Percentiles rank a stretch among this genome's conserved stretches.
Evolutionary conservation across 2,888 invertebrate genomes (phyloP).

Genomic region (Oithona nana): DNA sequence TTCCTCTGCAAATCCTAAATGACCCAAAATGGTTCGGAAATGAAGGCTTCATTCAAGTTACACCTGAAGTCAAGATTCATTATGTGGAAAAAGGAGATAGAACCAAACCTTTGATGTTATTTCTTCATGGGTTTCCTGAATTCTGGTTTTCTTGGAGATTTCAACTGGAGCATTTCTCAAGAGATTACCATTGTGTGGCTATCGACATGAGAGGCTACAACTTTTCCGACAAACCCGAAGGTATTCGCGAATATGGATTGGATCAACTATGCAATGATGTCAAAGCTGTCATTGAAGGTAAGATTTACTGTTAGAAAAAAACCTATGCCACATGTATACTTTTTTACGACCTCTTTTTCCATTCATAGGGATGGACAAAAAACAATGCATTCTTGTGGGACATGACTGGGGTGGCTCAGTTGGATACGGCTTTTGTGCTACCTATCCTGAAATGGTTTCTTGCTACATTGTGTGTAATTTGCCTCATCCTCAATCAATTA

Average conservation of each 20-base stretch:
- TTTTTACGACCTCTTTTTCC: too few relatives aligned
- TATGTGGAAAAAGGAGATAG: constrained; percentile 46
- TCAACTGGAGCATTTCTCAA: constrained; percentile 44
- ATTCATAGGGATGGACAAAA: constrained; percentile 26
- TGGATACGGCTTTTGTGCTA: constrained; percentile 35
- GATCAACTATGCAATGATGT: constrained; percentile 39
- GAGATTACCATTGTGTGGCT: constrained; percentile 40
- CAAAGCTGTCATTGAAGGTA: too few relatives aligned
- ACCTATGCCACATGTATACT: too few relatives aligned
- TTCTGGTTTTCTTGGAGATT: constrained; percentile 58
- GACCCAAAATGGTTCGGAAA: constrained; percentile 15
- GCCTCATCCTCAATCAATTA: constrained; percentile 33
- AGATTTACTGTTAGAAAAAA: too few relatives aligned
- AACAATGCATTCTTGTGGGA: constrained; percentile 34
- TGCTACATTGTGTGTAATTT: constrained; percentile 37
- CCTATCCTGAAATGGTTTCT: constrained; percentile 37
- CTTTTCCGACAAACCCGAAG: constrained; percentile 43
- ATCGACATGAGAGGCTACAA: constrained; percentile 49
- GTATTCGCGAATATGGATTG: constrained; percentile 33
- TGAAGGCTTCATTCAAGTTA: constrained; percentile 19
- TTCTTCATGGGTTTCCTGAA: constrained; percentile 54
- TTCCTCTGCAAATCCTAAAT: background rate
- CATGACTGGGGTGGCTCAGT: constrained; percentile 51
- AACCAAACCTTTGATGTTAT: constrained; percentile 44
- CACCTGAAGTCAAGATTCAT: constrained; percentile 41